Conservation (phyloP, 1,140 invertebrate genomes). For the Cyclina sinensis region DNA sequence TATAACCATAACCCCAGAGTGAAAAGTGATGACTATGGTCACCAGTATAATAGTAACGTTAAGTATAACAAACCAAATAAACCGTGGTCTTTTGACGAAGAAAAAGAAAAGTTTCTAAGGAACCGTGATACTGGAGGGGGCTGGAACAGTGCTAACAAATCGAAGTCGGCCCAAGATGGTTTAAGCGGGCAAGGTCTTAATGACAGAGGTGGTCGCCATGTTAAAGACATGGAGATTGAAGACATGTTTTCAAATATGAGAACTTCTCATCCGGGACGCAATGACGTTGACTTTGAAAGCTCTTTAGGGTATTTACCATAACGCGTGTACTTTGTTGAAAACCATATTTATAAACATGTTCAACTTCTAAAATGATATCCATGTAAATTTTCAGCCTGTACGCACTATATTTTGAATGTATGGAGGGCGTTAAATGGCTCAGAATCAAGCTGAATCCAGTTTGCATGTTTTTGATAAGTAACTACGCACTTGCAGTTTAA, state of each 20-base stretch:
- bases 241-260: constrained; percentile 61
- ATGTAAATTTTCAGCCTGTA: too few relatives aligned
- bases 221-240: constrained; percentile 58
- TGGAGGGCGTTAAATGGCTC: too few relatives aligned
- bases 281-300: constrained; percentile 58
- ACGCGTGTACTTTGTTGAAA: background rate
- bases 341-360: too few relatives aligned
- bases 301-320: constrained; percentile 60
- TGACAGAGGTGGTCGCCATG: background rate
- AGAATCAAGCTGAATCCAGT: too few relatives aligned
- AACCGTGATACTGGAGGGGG: constrained; percentile 15
- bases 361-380: too few relatives aligned
- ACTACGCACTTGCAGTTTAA: too few relatives aligned
- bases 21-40: constrained; percentile 52
- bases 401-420: too few relatives aligned
- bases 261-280: background rate
- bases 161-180: constrained; percentile 4
- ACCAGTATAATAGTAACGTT: background rate
- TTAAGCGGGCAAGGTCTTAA: background rate
- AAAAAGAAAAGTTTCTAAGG: constrained; percentile 58
- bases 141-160: constrained; percentile 27
- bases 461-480: too few relatives aligned
- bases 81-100: constrained; percentile 58
- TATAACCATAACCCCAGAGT: background rate
- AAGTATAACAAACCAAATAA: background rate